Percentiles rank a stretch among this genome's conserved stretches.
phyloP scores from a whole-genome alignment of 2,113 vertebrate species.

The Nestor notabilis region DNA sequence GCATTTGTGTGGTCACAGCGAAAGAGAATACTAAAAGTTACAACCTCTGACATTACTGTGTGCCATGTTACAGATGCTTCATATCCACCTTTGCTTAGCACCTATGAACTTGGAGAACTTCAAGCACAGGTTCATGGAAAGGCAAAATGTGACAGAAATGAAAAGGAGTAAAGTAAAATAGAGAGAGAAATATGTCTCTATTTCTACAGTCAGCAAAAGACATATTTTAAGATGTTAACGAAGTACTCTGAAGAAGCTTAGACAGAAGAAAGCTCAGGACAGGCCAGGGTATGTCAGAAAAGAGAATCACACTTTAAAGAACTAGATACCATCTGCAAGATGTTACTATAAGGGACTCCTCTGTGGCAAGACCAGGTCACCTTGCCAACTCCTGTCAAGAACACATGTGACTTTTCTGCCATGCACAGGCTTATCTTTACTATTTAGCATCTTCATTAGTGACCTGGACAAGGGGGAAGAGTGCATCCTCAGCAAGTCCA shows the following conservation, averaged over 20 bases:
- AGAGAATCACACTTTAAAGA: neutral
- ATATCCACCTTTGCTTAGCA: neutral
- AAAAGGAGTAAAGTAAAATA: neutral
- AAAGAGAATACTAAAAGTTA: neutral
- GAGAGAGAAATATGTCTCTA: neutral
- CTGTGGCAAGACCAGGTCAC: neutral
- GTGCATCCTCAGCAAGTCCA: neutral
- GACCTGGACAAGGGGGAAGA: neutral
- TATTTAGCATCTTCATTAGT: neutral
- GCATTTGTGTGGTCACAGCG: fast-evolving
- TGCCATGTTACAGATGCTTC: neutral
- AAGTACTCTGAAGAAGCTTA: neutral
- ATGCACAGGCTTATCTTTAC: neutral
- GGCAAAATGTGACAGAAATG: neutral
- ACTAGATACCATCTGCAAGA: neutral
- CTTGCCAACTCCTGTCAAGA: neutral
- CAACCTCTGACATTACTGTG: neutral
- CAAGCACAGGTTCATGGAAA: neutral
- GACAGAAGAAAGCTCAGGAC: neutral
- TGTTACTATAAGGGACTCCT: neutral
- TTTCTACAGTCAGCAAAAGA: neutral
- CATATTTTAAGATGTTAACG: neutral
- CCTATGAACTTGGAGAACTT: neutral
- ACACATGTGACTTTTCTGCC: neutral
- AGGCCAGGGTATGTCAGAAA: neutral